phyloP scores from a whole-genome alignment of 92 coral and sea anemone species.

The Umimayanthus chanpuru region DNA sequence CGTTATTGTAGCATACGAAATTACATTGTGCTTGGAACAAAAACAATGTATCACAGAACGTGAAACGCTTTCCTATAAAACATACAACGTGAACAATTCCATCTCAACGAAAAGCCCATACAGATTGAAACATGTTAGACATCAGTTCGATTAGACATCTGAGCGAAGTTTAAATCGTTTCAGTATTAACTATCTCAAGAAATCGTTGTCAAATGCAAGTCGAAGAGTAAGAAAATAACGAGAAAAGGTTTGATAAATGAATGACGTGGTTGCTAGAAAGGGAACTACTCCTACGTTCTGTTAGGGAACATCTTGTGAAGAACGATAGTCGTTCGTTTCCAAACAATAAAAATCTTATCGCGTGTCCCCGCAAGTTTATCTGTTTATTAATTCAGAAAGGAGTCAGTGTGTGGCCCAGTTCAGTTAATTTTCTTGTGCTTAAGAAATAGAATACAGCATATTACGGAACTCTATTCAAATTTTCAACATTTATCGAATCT shows the following conservation, averaged over 20 bases:
- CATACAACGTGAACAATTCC: neutral
- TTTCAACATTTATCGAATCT: neutral
- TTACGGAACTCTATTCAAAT: neutral
- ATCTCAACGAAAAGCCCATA: neutral
- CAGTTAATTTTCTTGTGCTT: conserved; percentile 38
- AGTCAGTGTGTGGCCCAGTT: conserved; percentile 27
- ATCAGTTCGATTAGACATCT: neutral
- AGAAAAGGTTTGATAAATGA: neutral
- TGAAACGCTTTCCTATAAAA: neutral
- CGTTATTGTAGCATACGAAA: neutral
- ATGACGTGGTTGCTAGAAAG: neutral
- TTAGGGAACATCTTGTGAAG: conserved; percentile 4
- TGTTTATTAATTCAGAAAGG: conserved; percentile 35
- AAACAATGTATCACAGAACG: conserved; percentile 2
- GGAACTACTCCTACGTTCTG: neutral
- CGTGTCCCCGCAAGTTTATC: conserved; percentile 41
- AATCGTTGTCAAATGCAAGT: neutral
- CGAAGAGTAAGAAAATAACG: neutral
- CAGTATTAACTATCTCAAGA: neutral
- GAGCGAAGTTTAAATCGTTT: neutral
- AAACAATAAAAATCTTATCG: conserved; percentile 35
- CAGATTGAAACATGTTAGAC: neutral
- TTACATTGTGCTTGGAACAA: neutral
- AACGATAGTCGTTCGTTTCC: neutral
- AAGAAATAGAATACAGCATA: conserved; percentile 13